Evolutionary conservation across 2,888 invertebrate species (phyloP).

Genomic region (Macrostomum cliftonense): DNA sequence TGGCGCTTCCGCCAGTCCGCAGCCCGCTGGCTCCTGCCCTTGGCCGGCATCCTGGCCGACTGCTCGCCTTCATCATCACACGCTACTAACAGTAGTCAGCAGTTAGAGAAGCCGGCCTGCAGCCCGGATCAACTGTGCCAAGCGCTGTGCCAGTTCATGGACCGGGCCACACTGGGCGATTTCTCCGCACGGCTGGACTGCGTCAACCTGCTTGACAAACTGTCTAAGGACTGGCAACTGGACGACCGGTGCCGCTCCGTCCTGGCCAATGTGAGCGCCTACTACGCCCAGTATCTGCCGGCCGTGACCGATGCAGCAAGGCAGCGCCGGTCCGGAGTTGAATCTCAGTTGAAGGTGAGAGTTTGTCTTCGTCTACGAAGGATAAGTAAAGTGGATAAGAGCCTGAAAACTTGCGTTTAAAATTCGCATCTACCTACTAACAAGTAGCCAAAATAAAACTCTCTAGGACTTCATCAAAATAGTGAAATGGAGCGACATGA

Average conservation of each 20-base stretch:
- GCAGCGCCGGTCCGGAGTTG: not conserved
- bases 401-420: no score
- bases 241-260: not conserved
- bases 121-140: constrained; percentile 16
- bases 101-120: not conserved
- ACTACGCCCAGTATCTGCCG: constrained; percentile 1
- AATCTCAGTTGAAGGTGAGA: no score
- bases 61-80: no score
- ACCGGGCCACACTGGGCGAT: constrained; percentile 62
- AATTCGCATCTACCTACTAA: no score
- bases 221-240: not conserved
- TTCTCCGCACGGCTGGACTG: constrained; percentile 58
- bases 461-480: constrained; percentile 67
- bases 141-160: constrained; percentile 57
- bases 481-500: constrained; percentile 77
- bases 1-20: constrained; percentile 42
- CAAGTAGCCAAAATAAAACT: no score
- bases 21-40: constrained; percentile 50
- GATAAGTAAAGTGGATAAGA: no score
- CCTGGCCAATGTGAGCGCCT: constrained; percentile 2
- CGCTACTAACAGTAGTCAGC: no score
- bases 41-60: not conserved
- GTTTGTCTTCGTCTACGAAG: no score
- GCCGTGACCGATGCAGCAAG: not conserved
- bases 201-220: not conserved